phyloP scores from a whole-genome alignment of 1,140 invertebrate species.

The Ceratina australensis region DNA sequence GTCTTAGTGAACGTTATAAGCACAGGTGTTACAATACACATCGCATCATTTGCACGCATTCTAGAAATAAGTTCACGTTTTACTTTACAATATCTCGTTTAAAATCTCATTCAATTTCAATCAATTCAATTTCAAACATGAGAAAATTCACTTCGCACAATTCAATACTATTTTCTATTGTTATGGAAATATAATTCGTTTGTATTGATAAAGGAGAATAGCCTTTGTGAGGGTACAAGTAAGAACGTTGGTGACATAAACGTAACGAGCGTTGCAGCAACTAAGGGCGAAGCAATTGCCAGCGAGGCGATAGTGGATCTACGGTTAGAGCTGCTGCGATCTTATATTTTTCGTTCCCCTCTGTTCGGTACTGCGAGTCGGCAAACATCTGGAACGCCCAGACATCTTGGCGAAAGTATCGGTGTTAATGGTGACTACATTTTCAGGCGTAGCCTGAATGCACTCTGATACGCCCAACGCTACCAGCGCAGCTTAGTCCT shows the following conservation, averaged over 20 bases:
- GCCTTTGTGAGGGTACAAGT: not conserved
- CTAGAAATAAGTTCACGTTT: too few relatives aligned
- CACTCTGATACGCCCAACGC: constrained; percentile 49
- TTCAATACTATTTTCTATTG: too few relatives aligned
- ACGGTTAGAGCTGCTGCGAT: not conserved
- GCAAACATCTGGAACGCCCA: constrained; percentile 44
- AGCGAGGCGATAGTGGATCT: not conserved
- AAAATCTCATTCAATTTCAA: too few relatives aligned
- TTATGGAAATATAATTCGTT: too few relatives aligned
- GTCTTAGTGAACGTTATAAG: constrained; percentile 6
- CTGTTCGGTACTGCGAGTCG: not conserved
- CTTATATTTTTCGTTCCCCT: constrained; percentile 3
- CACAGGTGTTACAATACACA: not conserved
- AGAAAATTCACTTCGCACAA: too few relatives aligned
- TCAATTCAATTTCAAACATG: too few relatives aligned
- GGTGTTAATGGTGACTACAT: constrained; percentile 60
- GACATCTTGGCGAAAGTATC: constrained; percentile 54
- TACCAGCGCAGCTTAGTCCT: constrained; percentile 41
- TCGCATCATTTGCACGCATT: too few relatives aligned
- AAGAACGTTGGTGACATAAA: not conserved
- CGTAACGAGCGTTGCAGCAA: not conserved
- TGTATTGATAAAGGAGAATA: not conserved
- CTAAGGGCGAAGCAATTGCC: not conserved
- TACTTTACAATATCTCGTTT: too few relatives aligned
- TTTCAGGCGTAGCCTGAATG: constrained; percentile 47